Evolutionary conservation across 2,888 invertebrate genomes (phyloP).

Genomic region (Monopis laevigella): DNA sequence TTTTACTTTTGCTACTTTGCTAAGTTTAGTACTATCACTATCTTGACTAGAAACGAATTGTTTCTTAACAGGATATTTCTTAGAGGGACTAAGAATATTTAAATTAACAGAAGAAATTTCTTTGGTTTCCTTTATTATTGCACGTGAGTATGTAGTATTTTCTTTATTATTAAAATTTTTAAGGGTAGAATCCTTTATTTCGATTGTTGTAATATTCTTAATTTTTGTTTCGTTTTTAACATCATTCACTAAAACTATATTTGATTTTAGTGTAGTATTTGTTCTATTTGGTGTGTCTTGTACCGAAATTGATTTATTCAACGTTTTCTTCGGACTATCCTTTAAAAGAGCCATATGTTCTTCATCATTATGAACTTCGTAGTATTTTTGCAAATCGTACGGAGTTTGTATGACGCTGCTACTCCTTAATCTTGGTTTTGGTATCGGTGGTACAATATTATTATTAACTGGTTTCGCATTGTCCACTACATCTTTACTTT

Average conservation of each 20-base stretch:
- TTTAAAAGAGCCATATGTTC: conserved; percentile 52
- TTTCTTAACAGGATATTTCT: conserved; percentile 57
- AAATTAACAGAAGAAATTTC: conserved; percentile 49
- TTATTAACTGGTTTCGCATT: conserved; percentile 28
- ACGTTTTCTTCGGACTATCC: conserved; percentile 23
- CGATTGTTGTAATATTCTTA: conserved; percentile 25
- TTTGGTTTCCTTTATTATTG: conserved; percentile 59
- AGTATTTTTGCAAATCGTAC: conserved; percentile 59
- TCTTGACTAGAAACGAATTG: conserved; percentile 48
- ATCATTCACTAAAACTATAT: neutral
- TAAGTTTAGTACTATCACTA: conserved; percentile 44
- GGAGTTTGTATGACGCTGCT: conserved; percentile 62
- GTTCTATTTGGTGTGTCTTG: conserved; percentile 3
- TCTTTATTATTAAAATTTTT: conserved; percentile 39
- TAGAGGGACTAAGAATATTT: conserved; percentile 56
- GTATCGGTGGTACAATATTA: conserved; percentile 32
- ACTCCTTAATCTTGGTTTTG: conserved; percentile 52
- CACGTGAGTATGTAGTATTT: conserved; percentile 39
- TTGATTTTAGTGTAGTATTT: neutral
- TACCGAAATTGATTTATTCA: conserved; percentile 7
- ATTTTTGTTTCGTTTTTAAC: neutral
- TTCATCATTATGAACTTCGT: conserved; percentile 56
- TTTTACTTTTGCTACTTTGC: conserved; percentile 57
- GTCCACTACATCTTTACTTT: conserved; percentile 39
- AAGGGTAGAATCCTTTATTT: conserved; percentile 31